Evolutionary conservation across 2,113 vertebrate genomes (phyloP).

Genomic region (Fregetta grallaria): DNA sequence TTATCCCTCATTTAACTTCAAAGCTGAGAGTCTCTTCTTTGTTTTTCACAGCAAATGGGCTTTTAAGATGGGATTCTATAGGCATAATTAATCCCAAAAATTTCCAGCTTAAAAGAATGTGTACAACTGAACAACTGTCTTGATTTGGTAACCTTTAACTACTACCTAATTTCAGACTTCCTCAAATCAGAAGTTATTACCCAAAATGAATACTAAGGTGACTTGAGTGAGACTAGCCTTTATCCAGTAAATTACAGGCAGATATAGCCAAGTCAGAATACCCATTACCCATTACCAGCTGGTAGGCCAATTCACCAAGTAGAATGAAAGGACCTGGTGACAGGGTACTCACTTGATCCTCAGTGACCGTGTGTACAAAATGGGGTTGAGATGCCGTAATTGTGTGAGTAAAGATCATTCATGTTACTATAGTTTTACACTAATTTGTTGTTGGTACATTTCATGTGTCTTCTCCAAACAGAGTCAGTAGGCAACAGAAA

Average conservation of each 20-base stretch:
- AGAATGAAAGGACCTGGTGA: not conserved
- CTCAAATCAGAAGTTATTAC: not conserved
- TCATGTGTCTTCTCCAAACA: not conserved
- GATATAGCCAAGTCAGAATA: not conserved
- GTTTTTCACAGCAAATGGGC: not conserved
- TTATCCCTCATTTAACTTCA: not conserved
- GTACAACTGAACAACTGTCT: not conserved
- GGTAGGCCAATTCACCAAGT: not conserved
- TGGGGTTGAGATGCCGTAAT: not conserved
- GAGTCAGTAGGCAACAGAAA: not conserved
- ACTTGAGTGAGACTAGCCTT: not conserved
- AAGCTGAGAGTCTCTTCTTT: not conserved
- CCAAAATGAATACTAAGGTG: not conserved
- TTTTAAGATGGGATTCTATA: not conserved
- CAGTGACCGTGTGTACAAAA: not conserved
- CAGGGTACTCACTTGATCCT: not conserved
- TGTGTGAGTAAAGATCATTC: not conserved
- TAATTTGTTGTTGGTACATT: not conserved
- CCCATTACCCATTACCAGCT: not conserved
- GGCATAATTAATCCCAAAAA: not conserved
- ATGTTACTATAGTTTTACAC: not conserved
- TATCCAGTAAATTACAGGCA: not conserved
- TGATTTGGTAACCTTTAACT: not conserved
- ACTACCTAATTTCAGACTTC: not conserved
- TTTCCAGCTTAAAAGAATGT: not conserved